Evolutionary conservation across 2,113 vertebrate species (phyloP), one percentile per base, ranked within the genome.

Genomic region (Aegithalos caudatus): DNA sequence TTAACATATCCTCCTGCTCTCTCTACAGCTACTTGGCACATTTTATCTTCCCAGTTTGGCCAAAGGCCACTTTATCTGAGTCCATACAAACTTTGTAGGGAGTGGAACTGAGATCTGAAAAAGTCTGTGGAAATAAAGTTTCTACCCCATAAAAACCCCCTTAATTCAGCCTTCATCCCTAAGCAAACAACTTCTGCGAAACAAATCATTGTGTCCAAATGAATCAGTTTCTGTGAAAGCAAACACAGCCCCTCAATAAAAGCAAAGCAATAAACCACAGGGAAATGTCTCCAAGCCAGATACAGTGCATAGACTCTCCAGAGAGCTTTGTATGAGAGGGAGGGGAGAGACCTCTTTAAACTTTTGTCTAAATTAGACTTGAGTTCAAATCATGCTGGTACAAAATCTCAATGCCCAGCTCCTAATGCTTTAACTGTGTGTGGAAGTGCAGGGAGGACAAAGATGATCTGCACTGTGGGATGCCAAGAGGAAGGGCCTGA

Each of bases 251-350:
- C 50, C 91, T 87, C 70, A 87, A 96, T 85, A 94, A 92, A 86
- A 91, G 70, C 66, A 81, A 86, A 95, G 91, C 78, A 95, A 61
- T 88, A 94, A 96, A 95, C 70, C 50, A 45, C 62, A 81, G 62
- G 74, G 50, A 90, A 95, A 93, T 58, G 94, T 94, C 91, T 90
- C 80, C 56, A 28, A 91, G 91, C 45, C 73, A 94, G 40, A 74
- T 66, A 91, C 19, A 69, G 60, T 29, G 28, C 87, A 80, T 80
- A 88, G 77, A 70, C 81, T 47, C 87, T 66, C 42, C 50, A 70
- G 70, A 65, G 65, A 74, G 70, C 71, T 90, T 60, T 64, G 44
- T 37, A 56, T 44, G 28, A 85, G 25, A 94, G 37, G 12, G 51
- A 92, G 33, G 8, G 18, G 38, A 81, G 60, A 87, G 29, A 66